Base-by-base conservation (phyloP, 2,113 vertebrate genomes). In the Scomber scombrus region DNA sequence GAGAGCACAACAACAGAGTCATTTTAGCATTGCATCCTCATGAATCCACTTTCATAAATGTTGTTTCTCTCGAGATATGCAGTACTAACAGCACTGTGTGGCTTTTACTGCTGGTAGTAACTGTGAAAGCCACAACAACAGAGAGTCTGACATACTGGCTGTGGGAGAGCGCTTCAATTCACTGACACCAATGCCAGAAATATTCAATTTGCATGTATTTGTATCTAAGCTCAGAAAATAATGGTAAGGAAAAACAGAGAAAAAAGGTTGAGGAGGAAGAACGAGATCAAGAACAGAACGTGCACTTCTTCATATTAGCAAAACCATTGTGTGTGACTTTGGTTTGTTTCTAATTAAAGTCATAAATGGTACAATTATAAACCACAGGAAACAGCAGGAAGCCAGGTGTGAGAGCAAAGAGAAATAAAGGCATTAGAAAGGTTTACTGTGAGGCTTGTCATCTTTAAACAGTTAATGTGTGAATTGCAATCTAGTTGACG, bases 201-300 rank as follows among this genome's bases (percentile, higher is more conserved):
- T 72, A 67, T 83, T 70, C 14, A 31, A 76, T 88, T 83, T 89
- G 60, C 66, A 82, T 85, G 46, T 56, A 61, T 81, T 83, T 86
- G 46, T 76, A 64, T 60, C 14, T 0, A 23, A 61, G 69, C 67
- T 68, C 72, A 86, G 80, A 72, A 76, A 81, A 65, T 3, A 57
- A 71, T 75, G 65, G 87, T 84, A 70, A 69, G 40, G 76, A 77
- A 63, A 70, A 62, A 49, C 14, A 4, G 50, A 52, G 55, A 8
- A 72, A 47, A 60, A 45, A 31, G 16, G n/a, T 14, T 62, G 61
- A 71, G 43, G 57, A 50, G 57, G 34, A 78, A 31, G 66, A 23
- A 15, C 9, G 34, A 9, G 46, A 80, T 54, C 0, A 3, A 56
- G n/a, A 73, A 74, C 45, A 58, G 29, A 69, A 67, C 60, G 1